Evolutionary conservation across 1,140 invertebrate genomes (phyloP).

Genomic region (Micrasema minimum): DNA sequence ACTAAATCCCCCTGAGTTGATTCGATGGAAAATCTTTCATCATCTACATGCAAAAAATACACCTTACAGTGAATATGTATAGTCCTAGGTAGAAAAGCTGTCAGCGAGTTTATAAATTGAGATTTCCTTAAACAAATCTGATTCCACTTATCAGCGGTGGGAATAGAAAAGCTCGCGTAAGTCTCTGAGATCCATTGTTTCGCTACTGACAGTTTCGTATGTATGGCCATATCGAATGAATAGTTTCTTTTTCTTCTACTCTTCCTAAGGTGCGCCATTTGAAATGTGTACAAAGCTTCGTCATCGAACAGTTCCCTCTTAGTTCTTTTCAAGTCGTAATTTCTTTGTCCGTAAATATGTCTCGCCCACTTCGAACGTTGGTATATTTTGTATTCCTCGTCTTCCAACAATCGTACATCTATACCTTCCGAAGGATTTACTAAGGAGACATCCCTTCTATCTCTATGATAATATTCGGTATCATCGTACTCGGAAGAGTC

Average conservation of each 20-base stretch:
- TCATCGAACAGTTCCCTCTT: conserved; percentile 50
- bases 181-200: conserved; percentile 87
- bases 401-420: conserved; percentile 64
- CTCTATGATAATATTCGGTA: conserved; percentile 57
- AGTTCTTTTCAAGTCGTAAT: conserved; percentile 14
- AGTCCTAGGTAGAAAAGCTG: conserved; percentile 79
- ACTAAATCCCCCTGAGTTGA: conserved; percentile 83
- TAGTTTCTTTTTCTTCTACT: conserved; percentile 54
- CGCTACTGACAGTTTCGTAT: conserved; percentile 72
- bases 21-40: conserved; percentile 82
- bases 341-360: conserved; percentile 6
- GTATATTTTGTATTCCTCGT: conserved; percentile 56
- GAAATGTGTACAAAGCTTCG: conserved; percentile 46
- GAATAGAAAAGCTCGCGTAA: conserved; percentile 84
- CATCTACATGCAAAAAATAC: conserved; percentile 80
- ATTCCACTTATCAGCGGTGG: conserved; percentile 79
- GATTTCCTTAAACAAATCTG: conserved; percentile 81
- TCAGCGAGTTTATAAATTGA: conserved; percentile 81
- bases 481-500: conserved; percentile 62
- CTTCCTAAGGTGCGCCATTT: conserved; percentile 49
- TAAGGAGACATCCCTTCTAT: conserved; percentile 60
- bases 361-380: conserved; percentile 15
- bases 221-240: conserved; percentile 67
- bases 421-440: conserved; percentile 47
- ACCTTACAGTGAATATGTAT: conserved; percentile 78